Conservation (phyloP, 2,888 invertebrate genomes). For the Sylvicola fuscatus region DNA sequence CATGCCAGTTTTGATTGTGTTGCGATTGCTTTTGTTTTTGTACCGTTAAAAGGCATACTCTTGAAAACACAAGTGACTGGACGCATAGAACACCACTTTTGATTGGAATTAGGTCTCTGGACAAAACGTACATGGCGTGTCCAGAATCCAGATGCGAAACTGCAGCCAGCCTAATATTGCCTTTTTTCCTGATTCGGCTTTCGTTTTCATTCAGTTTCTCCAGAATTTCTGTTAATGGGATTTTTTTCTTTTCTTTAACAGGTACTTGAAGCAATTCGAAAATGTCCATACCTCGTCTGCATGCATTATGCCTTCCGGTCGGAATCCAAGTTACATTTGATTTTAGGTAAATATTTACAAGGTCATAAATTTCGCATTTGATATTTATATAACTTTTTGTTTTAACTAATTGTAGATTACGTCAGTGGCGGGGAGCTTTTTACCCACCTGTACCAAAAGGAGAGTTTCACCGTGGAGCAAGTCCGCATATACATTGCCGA, state of each 20-base stretch:
- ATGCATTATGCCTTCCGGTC: conserved; percentile 98
- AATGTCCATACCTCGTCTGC: conserved; percentile 90
- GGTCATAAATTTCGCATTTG: neutral
- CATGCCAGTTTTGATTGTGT: too few species aligned
- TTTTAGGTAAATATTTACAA: conserved; percentile 57
- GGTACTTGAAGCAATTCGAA: conserved; percentile 85
- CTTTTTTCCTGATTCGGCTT: neutral
- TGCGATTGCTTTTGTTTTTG: too few species aligned
- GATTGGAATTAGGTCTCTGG: too few species aligned
- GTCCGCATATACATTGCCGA: conserved; percentile 91
- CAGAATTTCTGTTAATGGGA: conserved; percentile 7
- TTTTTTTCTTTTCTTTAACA: conserved; percentile 15
- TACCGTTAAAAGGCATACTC: too few species aligned
- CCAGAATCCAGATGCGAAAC: too few species aligned
- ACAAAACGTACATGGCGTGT: too few species aligned
- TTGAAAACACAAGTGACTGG: too few species aligned
- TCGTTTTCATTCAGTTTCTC: too few species aligned
- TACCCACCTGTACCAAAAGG: conserved; percentile 87
- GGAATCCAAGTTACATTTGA: conserved; percentile 87
- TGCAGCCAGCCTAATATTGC: neutral
- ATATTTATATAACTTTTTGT: neutral
- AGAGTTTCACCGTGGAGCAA: conserved; percentile 76
- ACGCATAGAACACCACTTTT: too few species aligned
- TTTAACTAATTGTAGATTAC: conserved; percentile 49
- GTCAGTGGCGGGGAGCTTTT: conserved; percentile 94